Evolutionary conservation across 2,113 vertebrate species (phyloP).

Genomic region (Ovis canadensis): DNA sequence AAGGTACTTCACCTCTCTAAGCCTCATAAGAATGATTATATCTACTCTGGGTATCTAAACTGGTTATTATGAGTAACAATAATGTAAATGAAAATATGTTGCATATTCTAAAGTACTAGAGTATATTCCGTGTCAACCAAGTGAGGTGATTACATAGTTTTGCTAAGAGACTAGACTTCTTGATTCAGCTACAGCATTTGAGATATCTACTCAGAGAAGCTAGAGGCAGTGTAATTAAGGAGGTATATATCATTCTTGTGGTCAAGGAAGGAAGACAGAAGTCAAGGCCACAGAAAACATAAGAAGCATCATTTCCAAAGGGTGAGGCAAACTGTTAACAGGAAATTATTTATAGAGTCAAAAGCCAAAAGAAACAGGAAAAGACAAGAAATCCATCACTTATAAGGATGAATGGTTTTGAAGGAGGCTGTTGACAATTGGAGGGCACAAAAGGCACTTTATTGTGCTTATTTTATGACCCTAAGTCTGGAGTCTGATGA

Average conservation of each 20-base stretch:
- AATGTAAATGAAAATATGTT: not conserved
- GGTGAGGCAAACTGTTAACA: not conserved
- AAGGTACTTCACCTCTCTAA: not conserved
- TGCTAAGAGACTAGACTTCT: not conserved
- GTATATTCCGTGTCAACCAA: not conserved
- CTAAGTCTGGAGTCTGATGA: not conserved
- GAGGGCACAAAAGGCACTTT: not conserved
- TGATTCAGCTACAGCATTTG: not conserved
- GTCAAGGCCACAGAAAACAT: conserved; percentile 11
- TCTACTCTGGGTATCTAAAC: not conserved
- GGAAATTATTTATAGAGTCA: conserved; percentile 40
- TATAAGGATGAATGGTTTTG: not conserved
- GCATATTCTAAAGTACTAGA: not conserved
- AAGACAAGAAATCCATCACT: conserved; percentile 19
- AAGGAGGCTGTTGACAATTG: not conserved
- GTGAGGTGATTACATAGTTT: not conserved
- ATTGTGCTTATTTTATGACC: conserved; percentile 33
- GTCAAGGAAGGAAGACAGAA: conserved; percentile 23
- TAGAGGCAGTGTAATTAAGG: not conserved
- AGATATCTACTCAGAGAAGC: not conserved
- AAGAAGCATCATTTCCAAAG: conserved; percentile 33
- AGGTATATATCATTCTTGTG: not conserved
- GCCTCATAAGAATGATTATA: not conserved
- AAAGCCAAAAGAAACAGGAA: conserved; percentile 22
- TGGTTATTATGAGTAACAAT: not conserved